Percentiles rank a stretch among this genome's conserved stretches.
Conservation (phyloP, 2,888 invertebrate genomes). For the Lasioglossum zephyrum region DNA sequence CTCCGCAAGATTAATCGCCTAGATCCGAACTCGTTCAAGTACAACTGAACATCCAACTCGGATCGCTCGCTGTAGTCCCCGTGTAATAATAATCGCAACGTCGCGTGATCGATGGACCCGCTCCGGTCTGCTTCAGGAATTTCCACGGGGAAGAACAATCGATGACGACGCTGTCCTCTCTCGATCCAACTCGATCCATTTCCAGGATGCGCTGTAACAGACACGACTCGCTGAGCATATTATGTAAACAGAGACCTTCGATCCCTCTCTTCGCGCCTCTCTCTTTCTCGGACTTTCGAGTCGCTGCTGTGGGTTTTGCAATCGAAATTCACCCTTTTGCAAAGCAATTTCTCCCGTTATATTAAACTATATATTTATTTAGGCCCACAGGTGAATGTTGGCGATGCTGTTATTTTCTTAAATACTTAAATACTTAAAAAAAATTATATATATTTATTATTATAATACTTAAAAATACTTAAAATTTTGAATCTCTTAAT, state of each 20-base stretch:
- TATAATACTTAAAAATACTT: too few species aligned
- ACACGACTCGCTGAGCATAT: slow-evolving; percentile 30
- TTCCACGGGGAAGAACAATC: slow-evolving; percentile 74
- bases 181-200: slow-evolving; percentile 54
- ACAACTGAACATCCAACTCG: slow-evolving; percentile 71
- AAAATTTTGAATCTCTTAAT: too few species aligned
- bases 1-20: slow-evolving; percentile 82
- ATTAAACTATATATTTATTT: too few species aligned
- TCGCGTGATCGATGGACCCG: slow-evolving; percentile 84
- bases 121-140: slow-evolving; percentile 61
- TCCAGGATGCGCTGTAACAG: slow-evolving; percentile 74
- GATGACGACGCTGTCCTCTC: slow-evolving; percentile 44
- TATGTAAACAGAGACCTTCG: slow-evolving; percentile 55
- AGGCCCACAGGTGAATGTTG: too few species aligned
- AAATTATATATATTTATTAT: too few species aligned
- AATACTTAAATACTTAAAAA: too few species aligned
- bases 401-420: too few species aligned
- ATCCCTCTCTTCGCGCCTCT: background rate
- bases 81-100: slow-evolving; percentile 83
- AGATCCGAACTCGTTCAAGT: slow-evolving; percentile 62
- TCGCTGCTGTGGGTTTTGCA: too few species aligned
- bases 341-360: too few species aligned
- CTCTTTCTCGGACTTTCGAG: background rate
- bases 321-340: too few species aligned
- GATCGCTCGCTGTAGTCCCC: slow-evolving; percentile 40